phyloP scores from a whole-genome alignment of 2,888 invertebrate genomes.

The Strigamia crassipes region DNA sequence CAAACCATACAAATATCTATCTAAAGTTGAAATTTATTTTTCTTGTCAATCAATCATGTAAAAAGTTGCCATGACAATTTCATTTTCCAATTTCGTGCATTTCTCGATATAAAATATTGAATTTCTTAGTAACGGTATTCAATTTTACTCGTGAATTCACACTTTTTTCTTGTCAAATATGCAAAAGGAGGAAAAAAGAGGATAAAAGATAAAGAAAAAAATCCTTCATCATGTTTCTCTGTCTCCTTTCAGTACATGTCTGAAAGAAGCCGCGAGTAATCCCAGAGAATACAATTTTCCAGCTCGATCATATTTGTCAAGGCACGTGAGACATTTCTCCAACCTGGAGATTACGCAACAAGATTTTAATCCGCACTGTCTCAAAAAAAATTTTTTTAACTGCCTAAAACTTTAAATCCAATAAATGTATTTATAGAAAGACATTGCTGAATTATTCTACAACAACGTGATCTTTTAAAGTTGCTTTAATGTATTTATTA shows the following conservation, averaged over 20 bases:
- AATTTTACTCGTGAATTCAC: constrained; percentile 5
- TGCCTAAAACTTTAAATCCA: neutral
- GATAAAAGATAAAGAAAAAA: neutral
- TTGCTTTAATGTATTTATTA: too few relatives aligned
- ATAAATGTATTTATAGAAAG: neutral
- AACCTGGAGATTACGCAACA: constrained; percentile 8
- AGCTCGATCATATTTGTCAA: constrained; percentile 19
- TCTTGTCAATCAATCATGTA: neutral
- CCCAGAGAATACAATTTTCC: constrained; percentile 27
- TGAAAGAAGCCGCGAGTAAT: constrained; percentile 24
- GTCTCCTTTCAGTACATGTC: constrained; percentile 20
- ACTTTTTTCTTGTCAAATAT: constrained; percentile 15
- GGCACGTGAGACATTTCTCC: neutral
- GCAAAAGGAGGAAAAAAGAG: neutral
- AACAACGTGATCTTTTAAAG: too few relatives aligned
- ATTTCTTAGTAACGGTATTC: neutral
- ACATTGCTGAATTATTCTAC: too few relatives aligned
- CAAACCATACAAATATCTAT: neutral
- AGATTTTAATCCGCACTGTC: neutral
- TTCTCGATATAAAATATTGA: constrained; percentile 13
- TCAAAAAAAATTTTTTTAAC: neutral
- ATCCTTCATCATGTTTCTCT: neutral
- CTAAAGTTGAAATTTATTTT: neutral
- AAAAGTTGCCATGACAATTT: neutral
- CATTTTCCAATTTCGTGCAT: neutral